A percentile compares a stretch with the other conserved stretches of the same genome.
Evolutionary conservation across 2,797 vertebrate species (phyloP).

Genomic region (Petrocephalus schoutedeni): DNA sequence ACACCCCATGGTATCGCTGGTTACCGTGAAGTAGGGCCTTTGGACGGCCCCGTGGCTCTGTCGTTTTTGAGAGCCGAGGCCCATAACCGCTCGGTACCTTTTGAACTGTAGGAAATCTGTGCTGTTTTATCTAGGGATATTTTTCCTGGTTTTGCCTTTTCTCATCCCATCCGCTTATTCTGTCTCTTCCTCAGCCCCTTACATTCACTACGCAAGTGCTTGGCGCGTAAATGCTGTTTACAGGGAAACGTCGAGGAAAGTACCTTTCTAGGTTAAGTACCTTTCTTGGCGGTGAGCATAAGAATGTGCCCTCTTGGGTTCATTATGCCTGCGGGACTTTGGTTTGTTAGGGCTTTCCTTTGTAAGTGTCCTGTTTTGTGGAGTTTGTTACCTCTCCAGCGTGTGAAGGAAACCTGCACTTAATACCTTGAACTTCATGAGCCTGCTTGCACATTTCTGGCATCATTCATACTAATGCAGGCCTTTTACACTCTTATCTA

Average conservation of each 20-base stretch:
- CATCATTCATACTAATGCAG: not conserved
- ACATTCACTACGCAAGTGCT: not conserved
- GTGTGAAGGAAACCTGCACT: not conserved
- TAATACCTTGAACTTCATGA: not conserved
- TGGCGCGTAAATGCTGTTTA: constrained; percentile 7
- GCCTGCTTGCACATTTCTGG: not conserved
- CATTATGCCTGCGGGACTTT: not conserved
- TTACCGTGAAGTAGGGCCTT: not conserved
- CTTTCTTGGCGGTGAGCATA: not conserved
- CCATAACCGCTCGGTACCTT: not conserved
- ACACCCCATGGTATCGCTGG: constrained; percentile 15
- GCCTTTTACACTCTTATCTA: not conserved
- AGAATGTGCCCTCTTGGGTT: not conserved
- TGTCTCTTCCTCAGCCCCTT: not conserved
- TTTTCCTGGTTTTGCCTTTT: not conserved
- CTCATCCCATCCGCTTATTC: not conserved
- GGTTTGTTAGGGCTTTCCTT: not conserved
- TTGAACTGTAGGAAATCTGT: not conserved
- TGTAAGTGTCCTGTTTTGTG: not conserved
- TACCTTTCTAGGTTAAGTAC: constrained; percentile 9
- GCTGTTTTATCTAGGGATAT: not conserved
- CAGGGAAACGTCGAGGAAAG: constrained; percentile 1
- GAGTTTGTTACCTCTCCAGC: not conserved
- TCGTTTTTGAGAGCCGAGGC: not conserved
- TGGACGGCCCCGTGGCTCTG: not conserved